Evolutionary conservation across 2,888 invertebrate species (phyloP).

Genomic region (Ceriagrion tenellum): DNA sequence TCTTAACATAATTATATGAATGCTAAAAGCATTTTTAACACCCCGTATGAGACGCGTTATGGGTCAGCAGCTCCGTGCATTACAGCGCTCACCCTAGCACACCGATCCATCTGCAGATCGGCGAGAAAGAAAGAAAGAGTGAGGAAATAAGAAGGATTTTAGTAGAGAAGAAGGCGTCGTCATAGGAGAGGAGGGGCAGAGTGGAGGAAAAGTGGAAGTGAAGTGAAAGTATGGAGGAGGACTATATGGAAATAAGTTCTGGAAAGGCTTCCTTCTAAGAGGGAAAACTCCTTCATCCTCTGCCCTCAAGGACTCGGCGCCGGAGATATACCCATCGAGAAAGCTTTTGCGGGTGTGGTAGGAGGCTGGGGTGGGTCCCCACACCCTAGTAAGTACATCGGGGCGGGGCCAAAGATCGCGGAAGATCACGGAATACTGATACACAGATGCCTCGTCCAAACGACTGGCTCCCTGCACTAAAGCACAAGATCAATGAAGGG

Average conservation of each 20-base stretch:
- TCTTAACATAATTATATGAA: too few relatives aligned
- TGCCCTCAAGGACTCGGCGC: background rate
- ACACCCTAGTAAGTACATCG: background rate
- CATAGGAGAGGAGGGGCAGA: background rate
- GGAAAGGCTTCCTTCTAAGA: background rate
- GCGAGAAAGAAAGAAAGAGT: background rate
- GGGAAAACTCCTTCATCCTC: background rate
- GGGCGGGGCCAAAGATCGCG: background rate
- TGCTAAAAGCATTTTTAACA: too few relatives aligned
- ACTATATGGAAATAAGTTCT: slow-evolving; percentile 27
- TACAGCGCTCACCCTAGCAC: too few relatives aligned
- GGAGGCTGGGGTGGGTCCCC: background rate
- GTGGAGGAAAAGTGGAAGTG: background rate
- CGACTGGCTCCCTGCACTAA: too few relatives aligned
- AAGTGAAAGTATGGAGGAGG: background rate
- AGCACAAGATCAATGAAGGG: too few relatives aligned
- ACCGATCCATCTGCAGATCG: background rate
- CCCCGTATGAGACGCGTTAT: too few relatives aligned
- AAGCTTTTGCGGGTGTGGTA: background rate
- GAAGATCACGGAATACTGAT: background rate
- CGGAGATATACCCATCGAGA: background rate
- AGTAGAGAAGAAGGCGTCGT: background rate
- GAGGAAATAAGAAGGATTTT: background rate
- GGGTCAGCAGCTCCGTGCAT: too few relatives aligned
- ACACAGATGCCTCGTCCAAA: too few relatives aligned